Evolutionary conservation across 2,797 vertebrate genomes (phyloP), one percentile per base, ranked within the genome.

Genomic region (Trichosurus vulpecula): DNA sequence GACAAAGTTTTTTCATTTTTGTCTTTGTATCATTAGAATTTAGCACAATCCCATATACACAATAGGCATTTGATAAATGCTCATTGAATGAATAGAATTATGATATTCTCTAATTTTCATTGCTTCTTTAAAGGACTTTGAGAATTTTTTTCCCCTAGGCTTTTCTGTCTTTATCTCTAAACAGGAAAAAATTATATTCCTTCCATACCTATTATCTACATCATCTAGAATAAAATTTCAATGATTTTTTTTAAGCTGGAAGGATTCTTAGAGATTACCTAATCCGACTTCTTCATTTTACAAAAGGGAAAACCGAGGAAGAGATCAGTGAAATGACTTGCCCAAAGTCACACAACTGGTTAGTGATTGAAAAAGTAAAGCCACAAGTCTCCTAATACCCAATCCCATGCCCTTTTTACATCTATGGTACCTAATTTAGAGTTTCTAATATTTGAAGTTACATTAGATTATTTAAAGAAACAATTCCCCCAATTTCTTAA

Each of bases 211-310:
- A 81, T 81, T 47, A 25, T 14, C 2, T 47, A 25, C 2, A 47
- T 81, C 19, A 22, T 47, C 19, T 41, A 81, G 19, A 81, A 81
- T 19, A 81, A 66, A 81, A 81, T 81, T 41, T 47, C 19, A 41
- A 47, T 81, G 22, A 25, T 81, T 81, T 81, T 74, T 0, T 93
- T 93, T 92, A 92, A 94, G 47, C 52, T 54, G 91, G 11, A 89
- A 91, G 1, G 16, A 52, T 89, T 1, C 22, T 94, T 93, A 25
- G 87, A 96, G 92, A 52, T 1, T 0, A 27, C 30, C 2, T 81
- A 57, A 47, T 52, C 93, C 89, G 47, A 58, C 11, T 56, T 56
- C 16, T 16, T 16, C 92, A 92, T 92, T 96, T 92, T 92, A 91
- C 56, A 81, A 47, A 81, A 81, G 8, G 22, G 22, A 81, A 81